phyloP scores from a whole-genome alignment of 1,140 invertebrate species.

The Cardiocondyla obscurior region DNA sequence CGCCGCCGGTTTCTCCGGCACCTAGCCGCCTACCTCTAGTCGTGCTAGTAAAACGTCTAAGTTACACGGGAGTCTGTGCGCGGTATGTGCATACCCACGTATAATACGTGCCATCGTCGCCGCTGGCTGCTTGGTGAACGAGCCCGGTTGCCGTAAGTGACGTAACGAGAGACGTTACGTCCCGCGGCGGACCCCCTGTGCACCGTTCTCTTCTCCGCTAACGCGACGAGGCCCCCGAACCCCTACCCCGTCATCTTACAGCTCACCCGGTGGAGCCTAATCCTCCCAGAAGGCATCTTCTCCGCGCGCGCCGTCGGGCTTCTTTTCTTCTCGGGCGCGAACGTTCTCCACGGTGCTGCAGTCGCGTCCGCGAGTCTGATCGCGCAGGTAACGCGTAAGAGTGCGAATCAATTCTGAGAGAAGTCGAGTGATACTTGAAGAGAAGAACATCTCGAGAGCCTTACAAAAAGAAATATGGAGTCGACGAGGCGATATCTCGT shows the following conservation, averaged over 20 bases:
- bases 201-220: slow-evolving; percentile 39
- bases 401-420: slow-evolving; percentile 28
- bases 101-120: slow-evolving; percentile 14
- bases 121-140: slow-evolving; percentile 37
- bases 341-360: slow-evolving; percentile 46
- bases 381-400: slow-evolving; percentile 66
- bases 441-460: not conserved
- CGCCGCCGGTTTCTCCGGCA: slow-evolving; percentile 14
- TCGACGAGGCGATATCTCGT: slow-evolving; percentile 9
- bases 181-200: not conserved
- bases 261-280: slow-evolving; percentile 17
- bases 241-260: slow-evolving; percentile 2
- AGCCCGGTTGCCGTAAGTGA: slow-evolving; percentile 50
- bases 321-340: slow-evolving; percentile 58
- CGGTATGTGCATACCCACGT: slow-evolving; percentile 20
- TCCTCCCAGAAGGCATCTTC: slow-evolving; percentile 64
- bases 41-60: slow-evolving; percentile 23
- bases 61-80: slow-evolving; percentile 23
- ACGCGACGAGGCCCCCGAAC: not conserved
- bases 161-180: slow-evolving; percentile 66
- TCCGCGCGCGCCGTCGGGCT: not conserved
- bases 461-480: slow-evolving; percentile 42
- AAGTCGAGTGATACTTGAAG: not conserved
- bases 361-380: slow-evolving; percentile 62
- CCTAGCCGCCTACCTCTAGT: not conserved